These are phyloP conservation scores for Mareca strepera DNA, from an alignment of 2,797 vertebrate genomes.

Conservation along the genomic window DNA sequence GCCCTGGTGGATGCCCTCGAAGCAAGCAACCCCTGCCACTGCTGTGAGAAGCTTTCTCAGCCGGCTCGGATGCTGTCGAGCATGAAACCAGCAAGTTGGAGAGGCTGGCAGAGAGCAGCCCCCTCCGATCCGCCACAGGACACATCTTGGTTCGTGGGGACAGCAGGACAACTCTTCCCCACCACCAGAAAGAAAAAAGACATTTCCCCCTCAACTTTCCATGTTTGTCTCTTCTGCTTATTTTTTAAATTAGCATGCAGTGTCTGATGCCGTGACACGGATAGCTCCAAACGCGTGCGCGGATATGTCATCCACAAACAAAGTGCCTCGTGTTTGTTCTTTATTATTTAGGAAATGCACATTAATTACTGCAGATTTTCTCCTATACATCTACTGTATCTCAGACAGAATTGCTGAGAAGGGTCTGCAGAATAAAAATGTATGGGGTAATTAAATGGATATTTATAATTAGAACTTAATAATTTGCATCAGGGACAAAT, in stretches of 20 bases:
- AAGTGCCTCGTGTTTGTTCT: constrained; percentile 75
- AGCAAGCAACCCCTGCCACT: not conserved
- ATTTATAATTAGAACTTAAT: constrained; percentile 89
- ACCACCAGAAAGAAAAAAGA: not conserved
- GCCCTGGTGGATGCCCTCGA: not conserved
- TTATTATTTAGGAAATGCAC: constrained; percentile 77
- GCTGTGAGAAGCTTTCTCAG: not conserved
- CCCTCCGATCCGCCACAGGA: not conserved
- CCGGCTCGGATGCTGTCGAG: not conserved
- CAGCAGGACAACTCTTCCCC: not conserved
- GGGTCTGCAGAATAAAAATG: constrained; percentile 80
- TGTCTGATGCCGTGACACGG: not conserved
- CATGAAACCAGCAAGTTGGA: not conserved
- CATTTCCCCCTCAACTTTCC: not conserved
- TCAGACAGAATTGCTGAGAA: constrained; percentile 80
- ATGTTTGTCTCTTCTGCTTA: constrained; percentile 16
- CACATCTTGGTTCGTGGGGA: not conserved
- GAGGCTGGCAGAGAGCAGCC: not conserved
- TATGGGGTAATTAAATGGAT: constrained; percentile 84
- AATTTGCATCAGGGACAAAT: constrained; percentile 86
- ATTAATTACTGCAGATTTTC: constrained; percentile 78
- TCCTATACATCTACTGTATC: constrained; percentile 65
- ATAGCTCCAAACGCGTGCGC: constrained; percentile 52
- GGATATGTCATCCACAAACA: constrained; percentile 66
- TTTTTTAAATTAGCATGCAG: constrained; percentile 58